Conservation (phyloP, 2,888 invertebrate species). For the Hoplodrina blanda region DNA sequence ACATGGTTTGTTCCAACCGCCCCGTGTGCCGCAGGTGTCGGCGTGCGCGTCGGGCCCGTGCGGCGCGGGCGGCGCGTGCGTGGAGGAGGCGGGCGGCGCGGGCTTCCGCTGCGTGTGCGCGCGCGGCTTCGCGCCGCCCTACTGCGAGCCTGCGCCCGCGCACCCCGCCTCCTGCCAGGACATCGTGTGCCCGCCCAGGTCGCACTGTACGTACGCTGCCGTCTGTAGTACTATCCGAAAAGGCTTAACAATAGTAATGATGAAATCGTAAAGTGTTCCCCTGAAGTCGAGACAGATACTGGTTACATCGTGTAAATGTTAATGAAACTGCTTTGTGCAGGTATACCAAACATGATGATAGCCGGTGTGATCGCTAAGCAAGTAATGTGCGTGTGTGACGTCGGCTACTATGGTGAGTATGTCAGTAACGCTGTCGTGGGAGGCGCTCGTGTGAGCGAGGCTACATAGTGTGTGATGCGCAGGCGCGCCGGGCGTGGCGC, state of each 20-base stretch:
- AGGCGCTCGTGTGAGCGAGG: too few species aligned
- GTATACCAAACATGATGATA: conserved; percentile 72
- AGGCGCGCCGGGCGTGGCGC: conserved; percentile 81
- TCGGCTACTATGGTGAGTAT: conserved; percentile 90
- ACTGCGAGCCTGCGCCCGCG: conserved; percentile 79
- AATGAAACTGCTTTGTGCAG: conserved; percentile 55
- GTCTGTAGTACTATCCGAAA: too few species aligned
- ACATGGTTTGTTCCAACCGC: too few species aligned
- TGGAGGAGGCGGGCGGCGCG: conserved; percentile 86
- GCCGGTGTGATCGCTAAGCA: conserved; percentile 78
- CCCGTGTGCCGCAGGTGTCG: conserved; percentile 77
- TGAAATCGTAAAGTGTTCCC: too few species aligned
- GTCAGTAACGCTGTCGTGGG: too few species aligned
- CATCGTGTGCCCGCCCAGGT: conserved; percentile 91
- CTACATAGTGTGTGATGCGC: neutral
- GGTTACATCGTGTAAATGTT: neutral
- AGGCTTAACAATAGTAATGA: too few species aligned
- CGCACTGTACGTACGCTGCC: conserved; percentile 89
- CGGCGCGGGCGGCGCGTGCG: conserved; percentile 94
- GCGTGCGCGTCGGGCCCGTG: conserved; percentile 94
- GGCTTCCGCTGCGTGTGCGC: conserved; percentile 93
- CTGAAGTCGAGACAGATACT: too few species aligned
- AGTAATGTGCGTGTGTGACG: conserved; percentile 92
- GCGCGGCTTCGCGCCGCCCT: conserved; percentile 87
- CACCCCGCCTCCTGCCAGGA: conserved; percentile 83